Evolutionary conservation across 2,113 vertebrate genomes (phyloP).

Genomic region (Ctenomys sociabilis): DNA sequence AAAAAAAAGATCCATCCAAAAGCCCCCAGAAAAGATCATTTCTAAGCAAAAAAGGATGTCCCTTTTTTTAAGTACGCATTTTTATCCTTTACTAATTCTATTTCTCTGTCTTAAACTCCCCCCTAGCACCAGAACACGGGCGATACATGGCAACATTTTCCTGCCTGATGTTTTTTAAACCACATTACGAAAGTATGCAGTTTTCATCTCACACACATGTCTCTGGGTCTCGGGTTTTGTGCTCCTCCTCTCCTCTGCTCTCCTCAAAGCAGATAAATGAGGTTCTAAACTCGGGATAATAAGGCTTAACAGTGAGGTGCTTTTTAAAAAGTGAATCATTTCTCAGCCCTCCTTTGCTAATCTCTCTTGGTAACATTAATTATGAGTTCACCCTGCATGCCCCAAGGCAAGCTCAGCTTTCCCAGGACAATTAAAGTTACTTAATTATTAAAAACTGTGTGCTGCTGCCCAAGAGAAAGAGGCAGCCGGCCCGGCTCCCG

Average conservation of each 20-base stretch:
- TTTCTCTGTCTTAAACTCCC: conserved; percentile 18
- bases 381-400: conserved; percentile 91
- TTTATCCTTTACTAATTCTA: conserved; percentile 47
- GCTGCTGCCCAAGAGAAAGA: conserved; percentile 85
- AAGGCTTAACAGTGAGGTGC: conserved; percentile 82
- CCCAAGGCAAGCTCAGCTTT: conserved; percentile 91
- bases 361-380: conserved; percentile 95
- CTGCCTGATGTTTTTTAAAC: conserved; percentile 47
- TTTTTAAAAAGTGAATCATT: conserved; percentile 88
- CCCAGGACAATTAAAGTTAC: conserved; percentile 99
- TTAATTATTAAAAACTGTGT: conserved; percentile 90
- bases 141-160: conserved; percentile 64
- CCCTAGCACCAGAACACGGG: neutral
- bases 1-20: too few species aligned
- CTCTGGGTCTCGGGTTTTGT: conserved; percentile 68
- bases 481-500: conserved; percentile 88
- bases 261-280: conserved; percentile 81
- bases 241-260: neutral
- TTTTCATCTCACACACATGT: conserved; percentile 59
- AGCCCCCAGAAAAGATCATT: neutral
- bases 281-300: conserved; percentile 85
- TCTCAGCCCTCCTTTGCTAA: conserved; percentile 89
- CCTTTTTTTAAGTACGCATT: neutral
- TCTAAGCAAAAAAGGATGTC: conserved; percentile 3
- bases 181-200: neutral